Evolutionary conservation across 2,888 invertebrate genomes (phyloP), one percentile per base, ranked within the genome.

Genomic region (Melipona beecheii): DNA sequence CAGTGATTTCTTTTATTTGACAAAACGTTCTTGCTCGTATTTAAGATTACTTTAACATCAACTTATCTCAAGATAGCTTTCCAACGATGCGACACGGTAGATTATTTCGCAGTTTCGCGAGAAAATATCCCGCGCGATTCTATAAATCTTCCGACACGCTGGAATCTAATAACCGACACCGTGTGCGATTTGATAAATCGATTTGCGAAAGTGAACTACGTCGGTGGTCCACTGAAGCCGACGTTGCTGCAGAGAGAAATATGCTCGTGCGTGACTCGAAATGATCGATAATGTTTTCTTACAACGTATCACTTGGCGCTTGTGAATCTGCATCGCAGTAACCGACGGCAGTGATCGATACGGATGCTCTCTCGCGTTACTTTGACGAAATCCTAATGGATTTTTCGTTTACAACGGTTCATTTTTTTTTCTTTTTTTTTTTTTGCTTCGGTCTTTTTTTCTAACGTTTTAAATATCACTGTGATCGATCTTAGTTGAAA

Each of bases 151-250:
- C 27, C 0, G n/a, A 15, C n/a, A 50, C 27, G 27, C 13, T 9
- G 19, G 24, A 74, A 31, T 24, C 52, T 50, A 76, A 36, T 66
- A 66, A 66, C 50, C 21, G 5, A 36, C 17, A 19, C 15, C n/a
- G 21, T n/a, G 3, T 52, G 21, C 27, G 54, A 60, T 75, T 60
- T 76, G 78, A 78, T 60, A 27, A 75, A 78, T 78, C 52, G 76
- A 49, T 75, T 68, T 58, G 36, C 21, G 36, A 52, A 78, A 75
- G 36, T 24, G 58, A 56, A 66, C 66, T 13, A 68, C 17, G 60
- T 9, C 24, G 15, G 2, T 49, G 60, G 49, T 60, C 27, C 49
- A 49, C 27, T 1, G 21, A 60, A 56, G 2, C 15, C 24, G 60
- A 27, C 49, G 72, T 43, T 60, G 50, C 19, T 13, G 11, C 43